Evolutionary conservation across 2,113 vertebrate species (phyloP).

Genomic region (Petrocephalus zakoni): DNA sequence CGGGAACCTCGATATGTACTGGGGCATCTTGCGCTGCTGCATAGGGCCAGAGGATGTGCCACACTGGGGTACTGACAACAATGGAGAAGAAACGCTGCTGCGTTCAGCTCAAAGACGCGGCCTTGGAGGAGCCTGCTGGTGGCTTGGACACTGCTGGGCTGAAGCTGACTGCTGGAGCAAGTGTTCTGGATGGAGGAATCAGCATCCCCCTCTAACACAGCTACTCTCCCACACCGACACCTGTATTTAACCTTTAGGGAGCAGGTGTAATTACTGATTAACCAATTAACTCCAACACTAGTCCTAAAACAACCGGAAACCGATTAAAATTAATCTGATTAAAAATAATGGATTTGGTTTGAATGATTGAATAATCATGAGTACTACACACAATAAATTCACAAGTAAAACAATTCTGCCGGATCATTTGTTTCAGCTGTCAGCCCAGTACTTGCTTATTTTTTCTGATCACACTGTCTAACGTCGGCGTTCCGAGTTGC

Average conservation of each 20-base stretch:
- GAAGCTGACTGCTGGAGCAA: not conserved
- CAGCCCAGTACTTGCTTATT: not conserved
- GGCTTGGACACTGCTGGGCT: not conserved
- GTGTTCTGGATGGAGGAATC: not conserved
- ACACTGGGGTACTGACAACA: not conserved
- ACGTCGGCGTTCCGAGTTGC: not conserved
- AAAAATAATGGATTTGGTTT: not conserved
- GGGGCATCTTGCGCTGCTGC: not conserved
- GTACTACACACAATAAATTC: not conserved
- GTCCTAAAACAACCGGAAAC: not conserved
- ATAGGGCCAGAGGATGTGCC: not conserved
- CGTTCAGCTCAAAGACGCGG: not conserved
- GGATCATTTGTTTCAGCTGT: not conserved
- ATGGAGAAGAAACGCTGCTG: not conserved
- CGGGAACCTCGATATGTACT: not conserved
- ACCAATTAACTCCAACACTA: not conserved
- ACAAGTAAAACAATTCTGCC: not conserved
- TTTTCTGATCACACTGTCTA: not conserved
- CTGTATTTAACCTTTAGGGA: not conserved
- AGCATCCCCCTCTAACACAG: not conserved
- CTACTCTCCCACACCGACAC: not conserved
- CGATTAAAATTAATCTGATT: not conserved
- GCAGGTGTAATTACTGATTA: not conserved
- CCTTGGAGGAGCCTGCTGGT: not conserved
- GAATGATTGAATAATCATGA: not conserved